Percentiles rank a stretch among this genome's conserved stretches.
These are phyloP conservation scores for Lasioglossum marginatum DNA, from an alignment of 2,888 invertebrate genomes.

Conservation along the genomic window DNA sequence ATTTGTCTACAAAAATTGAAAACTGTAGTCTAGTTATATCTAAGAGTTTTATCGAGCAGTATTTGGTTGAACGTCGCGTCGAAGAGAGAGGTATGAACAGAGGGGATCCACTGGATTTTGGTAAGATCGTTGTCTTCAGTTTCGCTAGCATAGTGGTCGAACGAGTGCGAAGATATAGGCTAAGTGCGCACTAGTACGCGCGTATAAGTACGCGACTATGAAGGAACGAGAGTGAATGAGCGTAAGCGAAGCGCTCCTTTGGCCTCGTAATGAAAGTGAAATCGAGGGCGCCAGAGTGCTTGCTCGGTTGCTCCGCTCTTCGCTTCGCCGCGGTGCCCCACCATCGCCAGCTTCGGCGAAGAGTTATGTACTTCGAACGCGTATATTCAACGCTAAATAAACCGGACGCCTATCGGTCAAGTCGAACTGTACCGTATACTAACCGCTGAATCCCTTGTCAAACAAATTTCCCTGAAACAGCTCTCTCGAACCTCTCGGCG, in stretches of 20 bases:
- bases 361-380: slow-evolving; percentile 49
- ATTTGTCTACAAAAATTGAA: no score
- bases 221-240: slow-evolving; percentile 80
- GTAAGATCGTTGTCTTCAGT: slow-evolving; percentile 60
- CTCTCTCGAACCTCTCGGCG: neutral
- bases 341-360: slow-evolving; percentile 42
- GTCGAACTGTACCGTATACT: neutral
- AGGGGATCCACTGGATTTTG: neutral
- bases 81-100: neutral
- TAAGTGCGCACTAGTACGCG: slow-evolving; percentile 42
- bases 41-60: no score
- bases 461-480: neutral
- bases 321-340: slow-evolving; percentile 57
- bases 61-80: neutral
- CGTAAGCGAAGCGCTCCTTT: slow-evolving; percentile 77
- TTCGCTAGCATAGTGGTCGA: slow-evolving; percentile 69
- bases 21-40: no score
- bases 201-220: slow-evolving; percentile 61
- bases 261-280: slow-evolving; percentile 83
- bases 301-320: slow-evolving; percentile 57
- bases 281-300: slow-evolving; percentile 80
- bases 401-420: neutral
- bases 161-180: slow-evolving; percentile 70
- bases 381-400: slow-evolving; percentile 24
- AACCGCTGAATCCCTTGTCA: neutral